Evolutionary conservation across 2,888 invertebrate genomes (phyloP), one percentile per base, ranked within the genome.

Genomic region (Oxystoma pomonae): DNA sequence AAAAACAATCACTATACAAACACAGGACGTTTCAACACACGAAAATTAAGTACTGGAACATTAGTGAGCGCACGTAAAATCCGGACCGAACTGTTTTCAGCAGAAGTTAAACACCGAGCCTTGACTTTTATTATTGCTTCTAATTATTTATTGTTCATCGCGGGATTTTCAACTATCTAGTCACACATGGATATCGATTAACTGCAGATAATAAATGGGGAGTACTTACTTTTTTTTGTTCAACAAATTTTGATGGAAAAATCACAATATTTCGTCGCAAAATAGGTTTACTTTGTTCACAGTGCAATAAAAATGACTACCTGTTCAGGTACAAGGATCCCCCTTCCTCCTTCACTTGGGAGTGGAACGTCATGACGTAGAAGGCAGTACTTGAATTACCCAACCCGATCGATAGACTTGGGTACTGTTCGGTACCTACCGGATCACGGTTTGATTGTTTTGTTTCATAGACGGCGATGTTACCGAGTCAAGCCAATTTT

Each of bases 281-380:
- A 35, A 35, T 35, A 7, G 35, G 35, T 35, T 35, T 12, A 35
- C 35, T 35, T 35, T 35, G 35, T 35, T 35, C 35, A 35, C 35
- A 12, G 12, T 35, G 35, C 35, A 35, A 35, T 3, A 35, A 35
- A 35, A 35, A 20, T 20, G 55, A 60, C 53, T 56, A 60, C 60
- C 56, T 60, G 60, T 60, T 56, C 60, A 60, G 60, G 60, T 60
- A 60, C 52, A 60, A 35, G 16, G 20, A 1, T 60, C 56, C 60
- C 60, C 60, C 5, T 7, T 19, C n/a, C 5, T 50, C 5, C 7
- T 53, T 53, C n/a, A 53, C 35, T 35, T 35, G 35, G 35, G 35
- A 35, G 35, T 35, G 35, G 35, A 35, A 35, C 35, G 12, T 7
- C 12, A 12, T 35, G 35, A 35, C 35, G 35, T 35, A 3, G 12